Percentiles rank a stretch among this genome's conserved stretches.
Evolutionary conservation across 1,140 invertebrate species (phyloP).

Genomic region (Episyrphus balteatus): DNA sequence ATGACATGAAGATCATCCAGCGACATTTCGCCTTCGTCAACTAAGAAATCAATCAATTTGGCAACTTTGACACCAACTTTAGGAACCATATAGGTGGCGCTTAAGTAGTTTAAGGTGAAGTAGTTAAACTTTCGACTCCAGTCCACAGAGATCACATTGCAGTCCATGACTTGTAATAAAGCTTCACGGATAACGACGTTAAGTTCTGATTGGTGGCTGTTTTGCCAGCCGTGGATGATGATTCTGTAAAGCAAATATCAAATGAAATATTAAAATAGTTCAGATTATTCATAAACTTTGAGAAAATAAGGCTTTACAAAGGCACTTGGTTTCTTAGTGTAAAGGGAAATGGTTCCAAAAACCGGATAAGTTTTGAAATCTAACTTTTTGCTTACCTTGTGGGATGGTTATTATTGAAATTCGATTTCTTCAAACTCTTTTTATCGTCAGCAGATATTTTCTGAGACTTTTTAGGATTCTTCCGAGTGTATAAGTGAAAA

Average conservation of each 20-base stretch:
- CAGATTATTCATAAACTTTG: too few species aligned
- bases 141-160: conserved; percentile 47
- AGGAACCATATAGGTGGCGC: neutral
- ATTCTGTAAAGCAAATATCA: neutral
- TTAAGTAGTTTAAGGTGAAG: conserved; percentile 35
- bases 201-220: neutral
- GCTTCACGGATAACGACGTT: neutral
- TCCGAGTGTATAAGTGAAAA: too few species aligned
- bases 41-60: conserved; percentile 9
- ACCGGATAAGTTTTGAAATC: too few species aligned
- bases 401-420: too few species aligned
- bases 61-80: neutral
- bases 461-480: too few species aligned
- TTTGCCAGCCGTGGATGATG: conserved; percentile 1
- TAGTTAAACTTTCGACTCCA: conserved; percentile 39
- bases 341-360: too few species aligned
- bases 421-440: too few species aligned
- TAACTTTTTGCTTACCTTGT: too few species aligned
- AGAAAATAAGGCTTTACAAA: too few species aligned
- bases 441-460: too few species aligned
- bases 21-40: conserved; percentile 9
- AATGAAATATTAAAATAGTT: too few species aligned
- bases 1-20: neutral
- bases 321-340: too few species aligned
- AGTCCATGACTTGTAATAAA: conserved; percentile 12